phyloP scores from a whole-genome alignment of 2,113 vertebrate species.

The Periophthalmodon schlosseri region DNA sequence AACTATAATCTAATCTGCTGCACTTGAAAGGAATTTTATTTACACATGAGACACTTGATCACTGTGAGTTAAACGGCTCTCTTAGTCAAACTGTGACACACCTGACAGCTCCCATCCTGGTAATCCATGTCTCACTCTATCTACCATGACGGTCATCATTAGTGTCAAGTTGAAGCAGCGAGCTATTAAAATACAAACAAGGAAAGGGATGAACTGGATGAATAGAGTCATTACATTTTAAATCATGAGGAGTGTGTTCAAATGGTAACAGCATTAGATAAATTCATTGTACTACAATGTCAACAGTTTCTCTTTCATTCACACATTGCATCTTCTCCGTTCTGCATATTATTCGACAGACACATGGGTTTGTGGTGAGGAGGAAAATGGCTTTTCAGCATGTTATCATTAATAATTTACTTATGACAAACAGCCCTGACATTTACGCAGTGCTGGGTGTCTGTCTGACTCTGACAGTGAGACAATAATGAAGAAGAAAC shows the following conservation, averaged over 20 bases:
- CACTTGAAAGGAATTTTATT: background rate
- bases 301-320: constrained; percentile 15
- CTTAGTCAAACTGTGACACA: constrained; percentile 23
- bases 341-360: constrained; percentile 44
- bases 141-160: constrained; percentile 35
- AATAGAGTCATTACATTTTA: background rate
- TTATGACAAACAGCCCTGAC: constrained; percentile 76
- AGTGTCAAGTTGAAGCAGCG: constrained; percentile 24
- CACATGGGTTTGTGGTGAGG: constrained; percentile 47
- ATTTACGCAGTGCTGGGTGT: constrained; percentile 70
- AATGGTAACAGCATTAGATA: constrained; percentile 18
- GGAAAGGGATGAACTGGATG: background rate
- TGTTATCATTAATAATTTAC: constrained; percentile 80
- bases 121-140: constrained; percentile 25
- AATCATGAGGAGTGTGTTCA: background rate
- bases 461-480: constrained; percentile 57
- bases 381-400: constrained; percentile 72
- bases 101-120: constrained; percentile 36
- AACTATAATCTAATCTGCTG: background rate
- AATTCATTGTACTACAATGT: constrained; percentile 14
- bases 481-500: constrained; percentile 59
- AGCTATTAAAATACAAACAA: constrained; percentile 2
- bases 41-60: background rate
- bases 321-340: background rate
- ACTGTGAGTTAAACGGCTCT: constrained; percentile 17